Evolutionary conservation across 1,140 invertebrate species (phyloP).

Genomic region (Camponotus pennsylvanicus): DNA sequence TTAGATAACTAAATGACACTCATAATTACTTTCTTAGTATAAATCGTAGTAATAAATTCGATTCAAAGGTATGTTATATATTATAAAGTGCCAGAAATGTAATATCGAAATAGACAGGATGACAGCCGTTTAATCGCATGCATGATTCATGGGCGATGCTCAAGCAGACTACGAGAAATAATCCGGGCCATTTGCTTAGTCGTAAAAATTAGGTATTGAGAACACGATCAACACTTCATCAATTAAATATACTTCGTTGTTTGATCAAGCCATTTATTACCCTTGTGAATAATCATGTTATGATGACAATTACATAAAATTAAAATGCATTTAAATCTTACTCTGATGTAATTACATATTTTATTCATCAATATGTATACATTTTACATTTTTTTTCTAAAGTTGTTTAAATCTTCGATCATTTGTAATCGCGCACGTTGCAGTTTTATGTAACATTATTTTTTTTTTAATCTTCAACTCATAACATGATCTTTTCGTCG

Average conservation of each 20-base stretch:
- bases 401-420: background rate
- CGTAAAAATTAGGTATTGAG: slow-evolving; percentile 25
- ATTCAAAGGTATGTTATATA: slow-evolving; percentile 9
- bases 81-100: background rate
- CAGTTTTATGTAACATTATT: background rate
- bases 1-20: background rate
- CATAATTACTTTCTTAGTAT: background rate
- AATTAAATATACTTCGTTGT: slow-evolving; percentile 1
- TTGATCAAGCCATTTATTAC: background rate
- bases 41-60: background rate
- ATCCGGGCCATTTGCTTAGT: background rate
- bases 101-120: background rate
- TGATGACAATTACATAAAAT: background rate
- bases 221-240: slow-evolving; percentile 13
- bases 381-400: background rate
- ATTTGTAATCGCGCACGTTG: background rate
- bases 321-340: background rate
- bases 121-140: background rate
- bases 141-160: slow-evolving; percentile 11
- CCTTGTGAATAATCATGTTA: background rate
- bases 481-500: background rate
- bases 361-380: background rate
- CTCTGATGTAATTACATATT: background rate
- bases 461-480: background rate
- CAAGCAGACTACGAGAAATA: background rate